Evolutionary conservation across 2,888 invertebrate genomes (phyloP).

Genomic region (Ypsolopha sequella): DNA sequence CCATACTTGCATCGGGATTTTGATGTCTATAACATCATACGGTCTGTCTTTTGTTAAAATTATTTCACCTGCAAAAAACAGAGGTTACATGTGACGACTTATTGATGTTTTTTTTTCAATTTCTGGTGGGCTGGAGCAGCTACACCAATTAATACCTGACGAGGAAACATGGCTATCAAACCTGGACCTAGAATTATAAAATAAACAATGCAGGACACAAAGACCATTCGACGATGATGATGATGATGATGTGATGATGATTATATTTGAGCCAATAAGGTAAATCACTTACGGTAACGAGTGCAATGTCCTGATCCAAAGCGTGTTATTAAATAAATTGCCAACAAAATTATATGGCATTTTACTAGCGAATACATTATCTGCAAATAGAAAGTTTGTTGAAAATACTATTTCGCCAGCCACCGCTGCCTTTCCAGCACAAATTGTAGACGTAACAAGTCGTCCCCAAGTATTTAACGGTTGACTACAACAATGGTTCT

Average conservation of each 20-base stretch:
- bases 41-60: constrained; percentile 26
- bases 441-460: constrained; percentile 42
- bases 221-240: too few relatives aligned
- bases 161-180: too few relatives aligned
- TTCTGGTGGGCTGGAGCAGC: too few relatives aligned
- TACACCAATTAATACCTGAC: too few relatives aligned
- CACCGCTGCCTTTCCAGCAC: constrained; percentile 35
- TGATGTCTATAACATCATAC: constrained; percentile 43
- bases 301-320: not conserved
- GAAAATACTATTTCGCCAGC: constrained; percentile 11
- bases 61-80: constrained; percentile 20
- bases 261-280: too few relatives aligned
- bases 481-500: not conserved
- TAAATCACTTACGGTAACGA: not conserved
- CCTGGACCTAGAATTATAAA: too few relatives aligned
- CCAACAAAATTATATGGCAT: not conserved
- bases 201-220: too few relatives aligned
- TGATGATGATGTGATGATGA: not conserved
- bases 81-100: not conserved
- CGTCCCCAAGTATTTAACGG: constrained; percentile 54
- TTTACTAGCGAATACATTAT: not conserved
- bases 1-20: constrained; percentile 43
- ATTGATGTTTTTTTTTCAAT: too few relatives aligned
- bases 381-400: not conserved
- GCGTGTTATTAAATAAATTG: not conserved